Base-by-base conservation (phyloP, 2,113 vertebrate species). In the Embiotoca jacksoni region DNA sequence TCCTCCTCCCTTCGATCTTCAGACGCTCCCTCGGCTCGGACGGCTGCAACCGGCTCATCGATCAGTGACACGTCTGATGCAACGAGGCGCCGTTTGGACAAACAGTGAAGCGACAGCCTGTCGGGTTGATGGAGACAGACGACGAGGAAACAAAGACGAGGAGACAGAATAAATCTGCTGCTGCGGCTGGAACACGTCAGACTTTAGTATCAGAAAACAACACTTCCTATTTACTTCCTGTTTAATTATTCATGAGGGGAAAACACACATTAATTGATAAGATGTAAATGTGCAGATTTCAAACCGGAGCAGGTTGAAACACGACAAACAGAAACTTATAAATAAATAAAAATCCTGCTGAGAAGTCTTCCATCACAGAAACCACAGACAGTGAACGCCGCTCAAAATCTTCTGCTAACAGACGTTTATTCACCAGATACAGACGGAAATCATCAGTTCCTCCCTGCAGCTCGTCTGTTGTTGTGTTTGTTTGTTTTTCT, bases 41-140 rank as follows among this genome's bases (percentile, higher is more conserved):
- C 1, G 7, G 5, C 53, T 37, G 53, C 66, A 81, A 83, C 70
- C 65, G 74, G 63, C 33, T 23, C 63, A 56, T 77, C 80, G 83
- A 84, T 89, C 46, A 78, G 81, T 68, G 81, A 76, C 77, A 68
- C 13, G 54, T 49, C 49, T 66, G 71, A 81, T 74, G 74, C 57
- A 75, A 74, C 64, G 36, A 3, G 52, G 30, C 13, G 7, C 36
- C 2, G 7, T 3, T 1, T 6, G 3, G 44, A 63, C 67, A 79
- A 72, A 63, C 67, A 2, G 58, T 0, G 56, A 53, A 64, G 83
- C 65, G 86, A 83, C 80, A 66, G 73, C 66, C 30, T 32, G 41
- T 7, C 6, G 37, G 41, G 50, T 62, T 69, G 81, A 72, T 47
- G 73, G 1, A 54, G 32, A 6, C 3, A 56, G 76, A 56, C 72